phyloP scores from a whole-genome alignment of 2,797 vertebrate genomes.

The Onychomys torridus region DNA sequence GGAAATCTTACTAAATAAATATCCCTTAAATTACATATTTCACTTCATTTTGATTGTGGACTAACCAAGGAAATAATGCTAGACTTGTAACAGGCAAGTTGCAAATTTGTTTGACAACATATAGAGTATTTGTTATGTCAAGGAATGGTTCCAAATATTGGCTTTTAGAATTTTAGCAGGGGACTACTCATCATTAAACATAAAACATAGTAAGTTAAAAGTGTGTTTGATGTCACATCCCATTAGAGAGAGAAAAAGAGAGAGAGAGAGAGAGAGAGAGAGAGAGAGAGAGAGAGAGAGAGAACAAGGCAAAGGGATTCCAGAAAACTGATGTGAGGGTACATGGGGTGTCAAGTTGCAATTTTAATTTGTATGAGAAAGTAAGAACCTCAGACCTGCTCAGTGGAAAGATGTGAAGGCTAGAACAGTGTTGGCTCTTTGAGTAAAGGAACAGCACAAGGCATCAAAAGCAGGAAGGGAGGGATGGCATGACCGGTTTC shows the following conservation, averaged over 20 bases:
- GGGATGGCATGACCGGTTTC: not conserved
- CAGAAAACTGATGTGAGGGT: not conserved
- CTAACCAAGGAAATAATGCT: constrained; percentile 49
- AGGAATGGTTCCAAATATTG: not conserved
- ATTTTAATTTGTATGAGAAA: constrained; percentile 11
- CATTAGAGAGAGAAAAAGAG: not conserved
- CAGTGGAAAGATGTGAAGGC: not conserved
- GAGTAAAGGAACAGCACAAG: not conserved
- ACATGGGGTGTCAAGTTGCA: not conserved
- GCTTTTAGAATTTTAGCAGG: not conserved
- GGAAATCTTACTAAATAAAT: not conserved
- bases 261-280: too few species aligned
- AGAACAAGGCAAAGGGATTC: not conserved
- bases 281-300: not conserved
- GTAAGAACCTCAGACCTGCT: not conserved
- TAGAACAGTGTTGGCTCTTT: not conserved
- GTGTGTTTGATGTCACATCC: not conserved
- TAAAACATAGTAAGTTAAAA: not conserved
- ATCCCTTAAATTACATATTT: not conserved
- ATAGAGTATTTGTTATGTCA: not conserved
- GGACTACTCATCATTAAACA: not conserved
- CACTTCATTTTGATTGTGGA: not conserved
- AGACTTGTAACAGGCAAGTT: not conserved
- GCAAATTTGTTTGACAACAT: constrained; percentile 14
- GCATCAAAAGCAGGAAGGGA: not conserved